Evolutionary conservation across 2,888 invertebrate species (phyloP).

Genomic region (Caenorhabditis sp.): DNA sequence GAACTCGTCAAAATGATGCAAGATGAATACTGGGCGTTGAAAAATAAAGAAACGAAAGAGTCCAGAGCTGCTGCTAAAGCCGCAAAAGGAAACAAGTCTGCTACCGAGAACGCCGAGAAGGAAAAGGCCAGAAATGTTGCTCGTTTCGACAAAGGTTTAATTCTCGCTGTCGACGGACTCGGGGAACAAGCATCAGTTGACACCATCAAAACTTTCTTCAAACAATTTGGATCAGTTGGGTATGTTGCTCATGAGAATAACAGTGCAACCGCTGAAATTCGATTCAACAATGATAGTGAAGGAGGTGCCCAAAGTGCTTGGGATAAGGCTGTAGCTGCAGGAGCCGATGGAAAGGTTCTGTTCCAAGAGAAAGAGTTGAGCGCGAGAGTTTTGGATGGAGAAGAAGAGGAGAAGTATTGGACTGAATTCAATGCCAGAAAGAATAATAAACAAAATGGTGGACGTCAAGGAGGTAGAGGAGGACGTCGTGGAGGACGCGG

Average conservation of each 20-base stretch:
- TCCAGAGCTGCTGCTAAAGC: slow-evolving; percentile 50
- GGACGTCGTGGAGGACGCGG: slow-evolving; percentile 37
- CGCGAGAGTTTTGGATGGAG: slow-evolving; percentile 60
- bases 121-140: slow-evolving; percentile 41
- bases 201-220: slow-evolving; percentile 81
- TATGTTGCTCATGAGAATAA: slow-evolving; percentile 51
- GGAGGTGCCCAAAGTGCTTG: slow-evolving; percentile 59
- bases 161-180: slow-evolving; percentile 59
- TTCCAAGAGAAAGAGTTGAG: slow-evolving; percentile 50
- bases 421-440: slow-evolving; percentile 60
- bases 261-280: slow-evolving; percentile 50
- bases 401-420: slow-evolving; percentile 69
- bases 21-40: slow-evolving; percentile 65
- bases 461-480: slow-evolving; percentile 43
- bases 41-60: slow-evolving; percentile 56
- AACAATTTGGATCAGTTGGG: slow-evolving; percentile 76
- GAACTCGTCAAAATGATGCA: slow-evolving; percentile 69
- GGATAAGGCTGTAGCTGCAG: slow-evolving; percentile 60
- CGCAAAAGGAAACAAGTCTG: slow-evolving; percentile 45
- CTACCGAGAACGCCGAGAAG: slow-evolving; percentile 49
- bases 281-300: slow-evolving; percentile 53
- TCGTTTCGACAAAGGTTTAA: slow-evolving; percentile 62
- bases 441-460: slow-evolving; percentile 35
- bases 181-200: slow-evolving; percentile 38
- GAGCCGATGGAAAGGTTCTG: slow-evolving; percentile 60